Conservation (phyloP, 2,888 invertebrate species). For the Dryobotodes eremita region DNA sequence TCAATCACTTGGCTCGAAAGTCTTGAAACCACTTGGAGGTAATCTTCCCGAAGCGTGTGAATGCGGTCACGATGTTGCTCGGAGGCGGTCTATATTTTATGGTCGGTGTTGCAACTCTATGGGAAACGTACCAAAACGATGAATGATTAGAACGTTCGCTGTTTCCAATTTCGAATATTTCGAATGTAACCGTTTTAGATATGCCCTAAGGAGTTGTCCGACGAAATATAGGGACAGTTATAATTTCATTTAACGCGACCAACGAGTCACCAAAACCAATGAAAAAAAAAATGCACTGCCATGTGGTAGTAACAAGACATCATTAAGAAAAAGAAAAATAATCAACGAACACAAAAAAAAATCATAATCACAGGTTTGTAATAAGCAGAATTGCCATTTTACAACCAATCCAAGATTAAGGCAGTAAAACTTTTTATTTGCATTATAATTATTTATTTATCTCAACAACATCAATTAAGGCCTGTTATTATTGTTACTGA, state of each 20-base stretch:
- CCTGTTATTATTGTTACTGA: slow-evolving; percentile 40
- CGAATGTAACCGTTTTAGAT: slow-evolving; percentile 41
- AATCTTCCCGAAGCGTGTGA: slow-evolving; percentile 87
- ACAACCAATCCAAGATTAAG: slow-evolving; percentile 26
- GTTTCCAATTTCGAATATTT: slow-evolving; percentile 63
- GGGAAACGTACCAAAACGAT: slow-evolving; percentile 75
- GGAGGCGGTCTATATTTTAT: slow-evolving; percentile 83
- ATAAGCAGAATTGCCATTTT: slow-evolving; percentile 17
- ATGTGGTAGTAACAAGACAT: not conserved
- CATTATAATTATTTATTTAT: slow-evolving; percentile 36
- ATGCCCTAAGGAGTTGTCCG: slow-evolving; percentile 43
- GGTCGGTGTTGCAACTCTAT: slow-evolving; percentile 82
- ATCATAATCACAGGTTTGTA: slow-evolving; percentile 25
- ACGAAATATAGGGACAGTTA: not conserved
- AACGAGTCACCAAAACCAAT: not conserved
- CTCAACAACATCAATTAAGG: slow-evolving; percentile 41
- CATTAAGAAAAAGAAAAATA: slow-evolving; percentile 15
- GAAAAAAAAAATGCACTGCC: not conserved
- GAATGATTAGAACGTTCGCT: slow-evolving; percentile 67
- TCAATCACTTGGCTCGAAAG: slow-evolving; percentile 85
- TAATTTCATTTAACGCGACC: not conserved
- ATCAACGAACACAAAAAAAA: slow-evolving; percentile 15
- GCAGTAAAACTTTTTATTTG: slow-evolving; percentile 26
- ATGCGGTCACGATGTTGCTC: slow-evolving; percentile 83
- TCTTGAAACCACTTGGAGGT: slow-evolving; percentile 82